Percentiles rank a stretch among this genome's conserved stretches.
Conservation (phyloP, 2,888 invertebrate species). For the Leptopterna dolabrata region DNA sequence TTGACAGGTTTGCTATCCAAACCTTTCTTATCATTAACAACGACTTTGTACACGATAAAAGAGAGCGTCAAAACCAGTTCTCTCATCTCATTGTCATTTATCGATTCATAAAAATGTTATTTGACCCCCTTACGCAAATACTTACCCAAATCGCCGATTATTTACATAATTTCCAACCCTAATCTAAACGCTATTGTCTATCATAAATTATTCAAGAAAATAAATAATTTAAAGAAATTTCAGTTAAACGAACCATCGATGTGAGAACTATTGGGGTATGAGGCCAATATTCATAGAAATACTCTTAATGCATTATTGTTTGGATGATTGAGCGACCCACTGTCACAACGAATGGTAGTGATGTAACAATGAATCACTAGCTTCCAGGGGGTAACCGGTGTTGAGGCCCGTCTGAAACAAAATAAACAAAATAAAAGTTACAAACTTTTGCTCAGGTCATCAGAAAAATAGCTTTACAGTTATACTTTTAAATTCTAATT, state of each 20-base stretch:
- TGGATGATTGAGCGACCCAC: slow-evolving; percentile 58
- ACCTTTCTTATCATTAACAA: slow-evolving; percentile 21
- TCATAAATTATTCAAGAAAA: background rate
- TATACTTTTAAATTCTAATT: no score
- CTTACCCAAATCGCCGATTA: slow-evolving; percentile 34
- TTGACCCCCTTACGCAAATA: slow-evolving; percentile 20
- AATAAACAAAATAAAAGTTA: background rate
- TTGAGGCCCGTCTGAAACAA: slow-evolving; percentile 54
- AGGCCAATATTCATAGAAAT: background rate
- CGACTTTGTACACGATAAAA: slow-evolving; percentile 46
- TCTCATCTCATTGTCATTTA: slow-evolving; percentile 8
- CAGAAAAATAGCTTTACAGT: no score
- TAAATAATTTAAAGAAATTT: background rate
- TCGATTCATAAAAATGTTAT: slow-evolving; percentile 1
- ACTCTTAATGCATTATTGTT: slow-evolving; percentile 10
- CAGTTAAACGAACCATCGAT: background rate
- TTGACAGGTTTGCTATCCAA: slow-evolving; percentile 38
- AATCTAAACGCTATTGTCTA: slow-evolving; percentile 31
- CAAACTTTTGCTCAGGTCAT: no score
- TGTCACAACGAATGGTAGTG: slow-evolving; percentile 61
- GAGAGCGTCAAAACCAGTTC: background rate
- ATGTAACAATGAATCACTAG: slow-evolving; percentile 56
- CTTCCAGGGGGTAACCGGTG: slow-evolving; percentile 56
- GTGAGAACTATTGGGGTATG: background rate
- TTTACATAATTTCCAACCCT: slow-evolving; percentile 15